Evolutionary conservation across 2,113 vertebrate species (phyloP), one percentile per base, ranked within the genome.

Genomic region (Blennius ocellaris): DNA sequence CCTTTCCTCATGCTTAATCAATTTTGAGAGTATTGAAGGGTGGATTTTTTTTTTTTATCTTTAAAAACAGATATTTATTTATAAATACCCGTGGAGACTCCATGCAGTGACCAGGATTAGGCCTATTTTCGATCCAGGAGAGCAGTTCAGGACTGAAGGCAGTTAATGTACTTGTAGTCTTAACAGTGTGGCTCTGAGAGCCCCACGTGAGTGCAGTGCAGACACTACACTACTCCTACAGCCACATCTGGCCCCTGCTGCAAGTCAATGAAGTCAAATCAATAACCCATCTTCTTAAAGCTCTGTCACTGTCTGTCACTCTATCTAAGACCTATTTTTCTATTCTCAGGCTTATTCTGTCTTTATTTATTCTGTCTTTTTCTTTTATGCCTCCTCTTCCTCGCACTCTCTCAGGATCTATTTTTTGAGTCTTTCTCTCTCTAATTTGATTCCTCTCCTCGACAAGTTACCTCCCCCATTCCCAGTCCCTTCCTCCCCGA

Each of bases 251-350:
- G 63, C 61, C 80, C 75, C 78, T 78, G 78, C 73, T 84, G 65
- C 76, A 84, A 89, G 66, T 90, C 87, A 89, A 78, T 87, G 66
- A 89, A 86, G 62, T 57, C 79, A 50, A 84, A 87, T 89, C 82
- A 84, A 87, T 89, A 88, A 87, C 74, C 67, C 78, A 81, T 89
- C 82, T 88, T 69, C 76, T 87, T 89, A 72, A 67, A 87, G 78
- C 82, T 81, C 82, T 82, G 61, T 78, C 85, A 81, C 80, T 78
- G 59, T 84, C 84, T 82, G 52, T 83, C 85, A 61, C 85, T 86
- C 75, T 86, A 65, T 75, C 82, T 76, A 55, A 51, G 70, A 64
- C 75, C 79, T 84, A 43, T 56, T 81, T 77, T 68, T 86, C 76
- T 83, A 76, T 74, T 69, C 66, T 82, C 67, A 76, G 76, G 72